Evolutionary conservation across 2,113 vertebrate genomes (phyloP), one percentile per base, ranked within the genome.

Genomic region (Thomomys bottae): DNA sequence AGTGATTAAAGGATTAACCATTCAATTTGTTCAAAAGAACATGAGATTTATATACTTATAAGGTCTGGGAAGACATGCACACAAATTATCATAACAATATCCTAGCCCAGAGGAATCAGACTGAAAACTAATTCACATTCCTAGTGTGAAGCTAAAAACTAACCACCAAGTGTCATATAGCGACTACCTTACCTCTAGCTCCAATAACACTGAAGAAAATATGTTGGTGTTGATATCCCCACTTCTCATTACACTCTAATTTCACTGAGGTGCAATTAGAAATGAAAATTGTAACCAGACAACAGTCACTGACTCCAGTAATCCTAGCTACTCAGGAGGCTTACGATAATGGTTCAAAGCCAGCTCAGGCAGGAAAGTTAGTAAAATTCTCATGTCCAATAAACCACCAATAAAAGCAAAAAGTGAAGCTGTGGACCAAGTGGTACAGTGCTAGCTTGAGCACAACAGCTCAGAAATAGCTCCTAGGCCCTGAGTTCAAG

Each of bases 1-100:
- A 91, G 92, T 81, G 95, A 97, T 95, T 96, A 97, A 97, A 96
- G 94, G 95, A 97, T 97, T 96, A 96, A 84, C 88, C 68, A 79
- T 34, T 73, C 77, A 92, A 96, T 96, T 96, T 96, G 94, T 85
- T 96, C 92, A 92, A 96, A 97, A 96, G 93, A 95, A 96, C 94
- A 95, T 36, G 91, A 93, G 93, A 92, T 92, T 96, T 94, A 95
- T 86, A 89, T 71, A 96, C 67, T 96, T 95, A 87, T 21, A 93
- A 96, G 84, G 67, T 75, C 94, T 2, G 20, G 82, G 87, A 96
- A 94, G 72, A 94, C 26, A 70, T 34, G 88, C 8, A 93, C 72
- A 94, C 87, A 73, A 86, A 96, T 96, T 95, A 96, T 79, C 94
- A 95, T 95, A 95, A 96, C 86, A 94, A 96, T 94, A 96, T 92